Evolutionary conservation across 2,888 invertebrate species (phyloP).

Genomic region (Geophilus truncorum): DNA sequence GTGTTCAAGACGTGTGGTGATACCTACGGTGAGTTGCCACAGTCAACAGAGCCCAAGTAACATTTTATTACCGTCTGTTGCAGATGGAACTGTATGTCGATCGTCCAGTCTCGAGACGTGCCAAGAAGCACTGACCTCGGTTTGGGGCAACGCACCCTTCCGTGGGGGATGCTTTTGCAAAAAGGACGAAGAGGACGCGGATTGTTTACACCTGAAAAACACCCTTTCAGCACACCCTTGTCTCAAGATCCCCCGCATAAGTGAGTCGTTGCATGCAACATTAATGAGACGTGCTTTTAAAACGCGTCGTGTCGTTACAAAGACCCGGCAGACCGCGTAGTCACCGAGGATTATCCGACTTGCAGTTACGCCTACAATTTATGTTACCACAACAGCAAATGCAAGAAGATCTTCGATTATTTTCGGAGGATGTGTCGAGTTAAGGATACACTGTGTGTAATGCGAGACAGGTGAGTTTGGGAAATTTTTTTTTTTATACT

Average conservation of each 20-base stretch:
- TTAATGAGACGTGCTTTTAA: neutral
- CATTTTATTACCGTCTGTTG: neutral
- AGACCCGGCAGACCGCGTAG: neutral
- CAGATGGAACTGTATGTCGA: constrained; percentile 31
- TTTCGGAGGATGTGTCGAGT: constrained; percentile 14
- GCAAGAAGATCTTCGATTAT: constrained; percentile 22
- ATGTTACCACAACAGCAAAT: constrained; percentile 15
- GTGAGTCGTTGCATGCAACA: neutral
- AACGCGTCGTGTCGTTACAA: neutral
- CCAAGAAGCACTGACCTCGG: constrained; percentile 79
- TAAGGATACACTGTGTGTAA: neutral
- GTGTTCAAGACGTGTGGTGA: constrained; percentile 80
- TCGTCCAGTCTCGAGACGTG: constrained; percentile 57
- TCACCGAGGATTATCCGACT: constrained; percentile 5
- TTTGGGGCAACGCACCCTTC: constrained; percentile 89
- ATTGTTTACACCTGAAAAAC: constrained; percentile 87
- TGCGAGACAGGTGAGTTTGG: constrained; percentile 3
- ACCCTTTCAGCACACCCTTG: constrained; percentile 91
- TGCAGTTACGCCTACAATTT: constrained; percentile 8
- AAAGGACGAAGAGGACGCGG: constrained; percentile 83
- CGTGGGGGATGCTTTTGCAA: constrained; percentile 87
- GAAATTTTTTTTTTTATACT: too few relatives aligned
- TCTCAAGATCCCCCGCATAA: constrained; percentile 39
- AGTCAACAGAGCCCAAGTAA: too few relatives aligned
- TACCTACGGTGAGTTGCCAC: neutral